A percentile compares a stretch with the other conserved stretches of the same genome.
phyloP scores from a whole-genome alignment of 2,888 invertebrate genomes.

The Nomada flava region DNA sequence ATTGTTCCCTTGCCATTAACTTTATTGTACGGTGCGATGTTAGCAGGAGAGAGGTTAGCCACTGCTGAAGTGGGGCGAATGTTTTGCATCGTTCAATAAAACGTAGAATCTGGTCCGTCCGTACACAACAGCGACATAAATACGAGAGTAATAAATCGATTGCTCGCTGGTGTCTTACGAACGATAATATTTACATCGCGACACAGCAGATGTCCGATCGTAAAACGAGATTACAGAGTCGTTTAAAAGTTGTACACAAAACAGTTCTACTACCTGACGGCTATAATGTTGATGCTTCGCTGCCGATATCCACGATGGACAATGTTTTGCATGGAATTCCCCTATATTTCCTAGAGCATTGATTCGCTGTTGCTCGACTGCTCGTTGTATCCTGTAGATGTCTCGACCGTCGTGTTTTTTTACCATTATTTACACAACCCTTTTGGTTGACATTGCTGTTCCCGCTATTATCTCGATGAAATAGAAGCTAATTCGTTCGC shows the following conservation, averaged over 20 bases:
- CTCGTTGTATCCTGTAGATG: background rate
- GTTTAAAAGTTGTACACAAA: background rate
- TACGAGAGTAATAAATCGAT: background rate
- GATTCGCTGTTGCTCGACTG: background rate
- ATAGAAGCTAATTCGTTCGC: background rate
- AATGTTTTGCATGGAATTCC: slow-evolving; percentile 33
- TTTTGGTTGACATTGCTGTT: background rate
- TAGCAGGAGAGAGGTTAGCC: slow-evolving; percentile 34
- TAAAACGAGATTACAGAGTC: background rate
- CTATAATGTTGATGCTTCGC: slow-evolving; percentile 16
- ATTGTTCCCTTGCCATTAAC: background rate
- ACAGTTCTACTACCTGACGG: background rate
- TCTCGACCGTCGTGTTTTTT: slow-evolving; percentile 9
- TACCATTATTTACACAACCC: slow-evolving; percentile 2
- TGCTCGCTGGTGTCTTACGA: background rate
- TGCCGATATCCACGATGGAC: slow-evolving; percentile 10
- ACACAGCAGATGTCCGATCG: background rate
- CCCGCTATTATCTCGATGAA: slow-evolving; percentile 20
- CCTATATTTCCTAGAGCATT: slow-evolving; percentile 35
- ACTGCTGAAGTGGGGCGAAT: background rate
- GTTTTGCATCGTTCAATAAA: background rate
- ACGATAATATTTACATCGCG: background rate
- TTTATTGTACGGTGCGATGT: background rate
- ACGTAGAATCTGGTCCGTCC: background rate
- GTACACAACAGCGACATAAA: background rate